Conservation (phyloP, 2,113 vertebrate genomes). For the Prolemur simus region DNA sequence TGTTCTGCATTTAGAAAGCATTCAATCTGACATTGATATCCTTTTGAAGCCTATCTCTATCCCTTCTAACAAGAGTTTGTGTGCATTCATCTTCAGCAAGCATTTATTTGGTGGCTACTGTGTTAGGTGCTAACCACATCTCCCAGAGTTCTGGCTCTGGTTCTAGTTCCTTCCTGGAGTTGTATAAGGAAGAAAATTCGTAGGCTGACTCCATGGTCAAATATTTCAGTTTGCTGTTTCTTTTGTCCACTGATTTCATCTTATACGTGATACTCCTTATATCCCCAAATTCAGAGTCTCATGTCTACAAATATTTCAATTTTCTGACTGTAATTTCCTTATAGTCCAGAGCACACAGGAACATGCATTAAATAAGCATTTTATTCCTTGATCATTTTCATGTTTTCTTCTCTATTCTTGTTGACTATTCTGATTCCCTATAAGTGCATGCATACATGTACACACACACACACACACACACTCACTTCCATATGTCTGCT, state of each 20-base stretch:
- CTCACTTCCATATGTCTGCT: conserved; percentile 58
- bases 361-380: neutral
- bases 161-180: neutral
- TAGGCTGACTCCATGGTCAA: neutral
- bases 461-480: neutral
- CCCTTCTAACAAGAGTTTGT: neutral
- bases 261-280: neutral
- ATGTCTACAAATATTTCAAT: neutral
- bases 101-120: neutral
- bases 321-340: neutral
- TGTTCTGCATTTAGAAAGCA: neutral
- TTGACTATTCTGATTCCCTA: neutral
- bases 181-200: conserved; percentile 7
- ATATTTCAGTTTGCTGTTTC: neutral
- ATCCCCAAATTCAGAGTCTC: neutral
- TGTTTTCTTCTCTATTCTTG: neutral
- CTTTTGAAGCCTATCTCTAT: neutral
- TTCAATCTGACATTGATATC: neutral
- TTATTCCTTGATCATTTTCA: neutral
- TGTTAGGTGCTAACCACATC: neutral
- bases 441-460: neutral
- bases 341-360: neutral
- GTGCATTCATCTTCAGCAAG: neutral
- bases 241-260: neutral
- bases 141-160: neutral